Evolutionary conservation across 2,888 invertebrate species (phyloP), one percentile per base, ranked within the genome.

Genomic region (Rhagophthalmus giganteus): DNA sequence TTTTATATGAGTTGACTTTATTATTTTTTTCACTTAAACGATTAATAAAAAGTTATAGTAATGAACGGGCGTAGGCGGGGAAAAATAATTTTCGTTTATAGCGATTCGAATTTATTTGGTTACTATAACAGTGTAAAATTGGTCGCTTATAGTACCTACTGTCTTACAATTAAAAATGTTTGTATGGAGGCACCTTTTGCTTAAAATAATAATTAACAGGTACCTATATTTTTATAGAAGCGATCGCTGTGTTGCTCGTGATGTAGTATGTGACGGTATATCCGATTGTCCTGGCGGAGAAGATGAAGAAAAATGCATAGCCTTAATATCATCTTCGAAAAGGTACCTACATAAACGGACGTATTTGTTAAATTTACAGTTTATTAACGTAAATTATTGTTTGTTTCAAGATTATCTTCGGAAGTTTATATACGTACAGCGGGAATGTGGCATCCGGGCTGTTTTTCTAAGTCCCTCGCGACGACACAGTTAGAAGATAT

Each of bases 181-280:
- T n/a, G n/a, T n/a, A n/a, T n/a, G n/a, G n/a, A n/a, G n/a, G n/a
- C n/a, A n/a, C n/a, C n/a, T n/a, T n/a, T n/a, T n/a, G n/a, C n/a
- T n/a, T n/a, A n/a, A n/a, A n/a, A n/a, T n/a, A n/a, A n/a, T n/a
- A n/a, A n/a, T n/a, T n/a, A n/a, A n/a, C n/a, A n/a, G n/a, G n/a
- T n/a, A n/a, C n/a, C n/a, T n/a, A n/a, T n/a, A n/a, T n/a, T n/a
- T n/a, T n/a, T 15, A 10, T 56, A 74, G 74, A 49, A 75, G 76
- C 12, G 74, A 78, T 4, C 75, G 77, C 39, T 90, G 90, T 62
- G 79, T 91, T 31, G 81, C 89, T 0, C 76, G 76, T 13, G 89
- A 90, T 57, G 82, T 87, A 74, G 81, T 90, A 0, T 91, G 91
- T 66, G 91, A 91, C 66, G 86, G 84, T n/a, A 71, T 81, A 4